Evolutionary conservation across 2,797 vertebrate genomes (phyloP), one percentile per base, ranked within the genome.

Genomic region (Myiothlypis chrysogaster): DNA sequence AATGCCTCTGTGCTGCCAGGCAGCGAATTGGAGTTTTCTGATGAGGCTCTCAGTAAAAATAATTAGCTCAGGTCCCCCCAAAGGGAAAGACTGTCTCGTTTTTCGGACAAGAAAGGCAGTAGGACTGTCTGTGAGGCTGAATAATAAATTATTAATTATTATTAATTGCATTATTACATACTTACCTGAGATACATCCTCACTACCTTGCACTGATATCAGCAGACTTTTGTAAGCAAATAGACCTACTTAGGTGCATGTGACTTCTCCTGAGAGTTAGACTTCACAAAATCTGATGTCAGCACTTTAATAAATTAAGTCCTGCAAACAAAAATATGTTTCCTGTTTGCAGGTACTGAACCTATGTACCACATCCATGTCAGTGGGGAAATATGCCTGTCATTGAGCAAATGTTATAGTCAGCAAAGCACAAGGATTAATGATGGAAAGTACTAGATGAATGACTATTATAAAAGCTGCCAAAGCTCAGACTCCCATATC

Each of bases 381-480:
- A 81, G 34, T 53, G 32, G 80, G 81, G 87, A 94, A 93, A 91
- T 55, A 61, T 37, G 49, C 53, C 76, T 91, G 66, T 95, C 86
- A n/a, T 46, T 72, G 70, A 90, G 32, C 25, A 64, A 86, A 72
- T 50, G 50, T 55, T 86, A 75, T 79, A 91, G 89, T 90, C 93
- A 87, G 93, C 93, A 90, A 97, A 96, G 93, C 96, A 70, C 86
- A 94, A 97, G 91, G 96, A 98, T 98, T 97, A 97, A 98, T 98
- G 97, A 98, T 96, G 27, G 71, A 84, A 96, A 98, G 96, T 95
- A 75, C 64, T 85, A 97, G 97, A 98, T 97, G 97, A 98, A 98
- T 97, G 96, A 89, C 80, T 84, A 87, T 97, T 97, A 97, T 98
- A 98, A 98, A 96, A 97, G 57, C 60, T 89, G 94, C 96, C 97